Conservation (phyloP, 2,888 invertebrate species). For the Dasypolia templi region DNA sequence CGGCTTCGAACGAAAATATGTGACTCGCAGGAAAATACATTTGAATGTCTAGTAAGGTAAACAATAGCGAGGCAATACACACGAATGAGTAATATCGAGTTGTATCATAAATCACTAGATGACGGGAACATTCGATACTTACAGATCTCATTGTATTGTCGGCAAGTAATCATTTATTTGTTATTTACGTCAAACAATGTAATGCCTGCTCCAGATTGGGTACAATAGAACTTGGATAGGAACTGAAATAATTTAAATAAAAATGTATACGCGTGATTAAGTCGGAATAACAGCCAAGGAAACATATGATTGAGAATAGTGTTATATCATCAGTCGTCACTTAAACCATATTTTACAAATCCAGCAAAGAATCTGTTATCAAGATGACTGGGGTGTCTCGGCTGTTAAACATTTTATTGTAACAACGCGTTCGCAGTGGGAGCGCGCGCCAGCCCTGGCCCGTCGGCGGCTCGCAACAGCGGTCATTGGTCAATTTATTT, state of each 20-base stretch:
- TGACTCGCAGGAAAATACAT: constrained; percentile 51
- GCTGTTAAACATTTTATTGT: no score
- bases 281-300: constrained; percentile 10
- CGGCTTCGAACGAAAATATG: constrained; percentile 33
- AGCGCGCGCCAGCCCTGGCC: constrained; percentile 71
- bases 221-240: constrained; percentile 57
- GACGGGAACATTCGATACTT: constrained; percentile 63
- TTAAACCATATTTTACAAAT: not conserved
- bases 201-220: constrained; percentile 59
- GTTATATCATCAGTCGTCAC: not conserved
- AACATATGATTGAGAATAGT: not conserved
- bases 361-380: not conserved
- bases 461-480: constrained; percentile 73
- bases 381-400: not conserved
- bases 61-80: constrained; percentile 62
- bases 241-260: constrained; percentile 60
- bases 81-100: constrained; percentile 54
- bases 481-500: constrained; percentile 90
- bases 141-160: constrained; percentile 61
- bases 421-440: not conserved
- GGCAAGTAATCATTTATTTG: constrained; percentile 66
- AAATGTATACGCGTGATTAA: constrained; percentile 55
- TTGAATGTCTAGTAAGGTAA: constrained; percentile 62
- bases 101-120: constrained; percentile 63
- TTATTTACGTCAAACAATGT: constrained; percentile 66